Evolutionary conservation across 2,797 vertebrate species (phyloP).

Genomic region (Fistularia commersonii): DNA sequence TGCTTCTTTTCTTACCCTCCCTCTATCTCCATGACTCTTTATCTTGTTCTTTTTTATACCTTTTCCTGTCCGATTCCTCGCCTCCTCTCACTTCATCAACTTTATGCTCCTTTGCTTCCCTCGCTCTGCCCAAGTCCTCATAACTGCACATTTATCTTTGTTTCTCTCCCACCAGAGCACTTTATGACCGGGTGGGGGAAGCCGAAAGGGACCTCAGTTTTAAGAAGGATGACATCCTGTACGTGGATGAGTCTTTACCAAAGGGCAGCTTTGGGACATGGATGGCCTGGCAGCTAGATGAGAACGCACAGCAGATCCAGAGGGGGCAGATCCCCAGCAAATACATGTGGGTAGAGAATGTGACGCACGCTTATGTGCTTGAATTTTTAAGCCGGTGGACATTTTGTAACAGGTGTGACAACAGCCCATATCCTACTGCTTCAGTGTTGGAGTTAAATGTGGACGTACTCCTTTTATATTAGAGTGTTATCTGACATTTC

Average conservation of each 20-base stretch:
- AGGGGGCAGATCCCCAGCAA: conserved; percentile 97
- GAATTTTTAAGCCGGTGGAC: conserved; percentile 15
- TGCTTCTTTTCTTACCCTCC: conserved; percentile 8
- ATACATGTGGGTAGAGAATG: conserved; percentile 84
- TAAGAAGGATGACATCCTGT: conserved; percentile 97
- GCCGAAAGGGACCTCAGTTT: conserved; percentile 90
- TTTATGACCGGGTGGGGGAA: conserved; percentile 90
- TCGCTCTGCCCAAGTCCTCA: conserved; percentile 4
- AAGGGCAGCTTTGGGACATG: conserved; percentile 93
- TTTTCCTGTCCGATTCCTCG: conserved; percentile 17
- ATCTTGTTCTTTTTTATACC: conserved; percentile 25
- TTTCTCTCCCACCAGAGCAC: conserved; percentile 78
- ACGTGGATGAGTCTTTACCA: conserved; percentile 93
- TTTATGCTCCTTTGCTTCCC: conserved; percentile 14
- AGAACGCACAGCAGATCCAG: conserved; percentile 93
- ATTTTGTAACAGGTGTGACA: conserved; percentile 37
- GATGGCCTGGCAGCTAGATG: conserved; percentile 98
- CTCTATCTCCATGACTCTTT: conserved; percentile 16
- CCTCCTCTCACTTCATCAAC: conserved; percentile 34
- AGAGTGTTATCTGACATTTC: too few species aligned
- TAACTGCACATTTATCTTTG: conserved; percentile 32
- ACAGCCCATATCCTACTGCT: conserved; percentile 8
- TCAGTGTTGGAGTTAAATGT: too few species aligned
- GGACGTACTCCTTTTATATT: too few species aligned
- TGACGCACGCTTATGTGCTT: conserved; percentile 4